phyloP scores from a whole-genome alignment of 2,888 invertebrate genomes.

The Sericinus montela region DNA sequence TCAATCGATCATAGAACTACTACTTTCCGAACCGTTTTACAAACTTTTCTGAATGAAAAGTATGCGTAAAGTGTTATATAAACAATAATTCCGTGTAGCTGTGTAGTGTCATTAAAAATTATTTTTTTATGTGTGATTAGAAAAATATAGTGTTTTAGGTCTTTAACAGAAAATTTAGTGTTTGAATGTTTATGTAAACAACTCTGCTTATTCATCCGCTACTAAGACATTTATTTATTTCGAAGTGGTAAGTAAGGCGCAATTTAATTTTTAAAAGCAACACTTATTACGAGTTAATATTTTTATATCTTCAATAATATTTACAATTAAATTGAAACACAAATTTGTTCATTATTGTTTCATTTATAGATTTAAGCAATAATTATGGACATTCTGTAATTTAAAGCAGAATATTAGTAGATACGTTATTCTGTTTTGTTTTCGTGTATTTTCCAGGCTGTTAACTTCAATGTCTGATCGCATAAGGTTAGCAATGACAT shows the following conservation, averaged over 20 bases:
- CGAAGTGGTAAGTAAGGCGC: conserved; percentile 26
- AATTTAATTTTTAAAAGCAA: not conserved
- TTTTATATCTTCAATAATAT: not conserved
- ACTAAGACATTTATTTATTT: conserved; percentile 10
- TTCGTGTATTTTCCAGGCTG: conserved; percentile 32
- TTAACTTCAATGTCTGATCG: conserved; percentile 25
- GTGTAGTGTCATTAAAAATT: conserved; percentile 18
- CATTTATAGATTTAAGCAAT: too few species aligned
- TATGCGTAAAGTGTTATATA: conserved; percentile 37
- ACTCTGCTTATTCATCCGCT: conserved; percentile 21
- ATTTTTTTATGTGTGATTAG: not conserved
- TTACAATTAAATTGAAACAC: too few species aligned
- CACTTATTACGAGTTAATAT: not conserved
- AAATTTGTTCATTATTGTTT: too few species aligned
- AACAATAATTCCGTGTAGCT: conserved; percentile 8
- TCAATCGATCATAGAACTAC: conserved; percentile 47
- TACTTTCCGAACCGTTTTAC: conserved; percentile 51
- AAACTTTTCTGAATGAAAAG: conserved; percentile 74
- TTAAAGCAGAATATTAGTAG: too few species aligned
- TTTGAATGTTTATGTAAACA: conserved; percentile 35
- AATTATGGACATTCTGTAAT: too few species aligned
- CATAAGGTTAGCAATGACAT: conserved; percentile 48
- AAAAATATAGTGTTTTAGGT: conserved; percentile 6
- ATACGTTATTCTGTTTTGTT: too few species aligned
- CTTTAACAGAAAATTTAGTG: conserved; percentile 28